phyloP scores from a whole-genome alignment of 1,140 invertebrate species.

The Ctenoplectra terminalis region DNA sequence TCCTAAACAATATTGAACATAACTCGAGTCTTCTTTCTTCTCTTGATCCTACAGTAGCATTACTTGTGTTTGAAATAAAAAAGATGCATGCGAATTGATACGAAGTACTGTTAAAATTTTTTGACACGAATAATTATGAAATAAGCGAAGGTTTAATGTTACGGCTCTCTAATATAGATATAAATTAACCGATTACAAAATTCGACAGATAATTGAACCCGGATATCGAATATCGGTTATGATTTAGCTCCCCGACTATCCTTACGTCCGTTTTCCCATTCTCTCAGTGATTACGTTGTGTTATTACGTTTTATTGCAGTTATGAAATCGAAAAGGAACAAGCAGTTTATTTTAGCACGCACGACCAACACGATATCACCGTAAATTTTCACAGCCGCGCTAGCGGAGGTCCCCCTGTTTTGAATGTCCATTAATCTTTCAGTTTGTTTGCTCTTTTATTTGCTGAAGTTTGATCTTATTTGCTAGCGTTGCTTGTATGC shows the following conservation, averaged over 20 bases:
- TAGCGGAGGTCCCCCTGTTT: slow-evolving; percentile 31
- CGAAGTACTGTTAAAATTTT: background rate
- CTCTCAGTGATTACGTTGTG: background rate
- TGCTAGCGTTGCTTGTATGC: slow-evolving; percentile 71
- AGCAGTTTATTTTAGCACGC: slow-evolving; percentile 42
- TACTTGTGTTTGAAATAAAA: background rate
- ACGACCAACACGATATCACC: slow-evolving; percentile 14
- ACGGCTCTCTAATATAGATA: too few relatives aligned
- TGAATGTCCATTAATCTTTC: slow-evolving; percentile 54
- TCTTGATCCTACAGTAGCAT: background rate
- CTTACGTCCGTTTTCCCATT: background rate
- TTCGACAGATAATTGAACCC: slow-evolving; percentile 5
- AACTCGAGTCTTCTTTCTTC: background rate
- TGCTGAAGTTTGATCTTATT: slow-evolving; percentile 71
- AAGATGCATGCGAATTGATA: slow-evolving; percentile 17
- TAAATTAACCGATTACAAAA: slow-evolving; percentile 8
- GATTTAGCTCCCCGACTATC: slow-evolving; percentile 4
- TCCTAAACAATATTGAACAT: background rate
- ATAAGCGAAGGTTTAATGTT: too few relatives aligned
- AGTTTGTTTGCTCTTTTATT: slow-evolving; percentile 73
- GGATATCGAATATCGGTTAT: slow-evolving; percentile 13
- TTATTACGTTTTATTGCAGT: slow-evolving; percentile 33
- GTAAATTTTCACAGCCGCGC: slow-evolving; percentile 43
- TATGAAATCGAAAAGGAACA: background rate
- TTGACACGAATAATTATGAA: background rate